phyloP scores from a whole-genome alignment of 2,797 vertebrate species.

The Poeciliopsis presidionis region DNA sequence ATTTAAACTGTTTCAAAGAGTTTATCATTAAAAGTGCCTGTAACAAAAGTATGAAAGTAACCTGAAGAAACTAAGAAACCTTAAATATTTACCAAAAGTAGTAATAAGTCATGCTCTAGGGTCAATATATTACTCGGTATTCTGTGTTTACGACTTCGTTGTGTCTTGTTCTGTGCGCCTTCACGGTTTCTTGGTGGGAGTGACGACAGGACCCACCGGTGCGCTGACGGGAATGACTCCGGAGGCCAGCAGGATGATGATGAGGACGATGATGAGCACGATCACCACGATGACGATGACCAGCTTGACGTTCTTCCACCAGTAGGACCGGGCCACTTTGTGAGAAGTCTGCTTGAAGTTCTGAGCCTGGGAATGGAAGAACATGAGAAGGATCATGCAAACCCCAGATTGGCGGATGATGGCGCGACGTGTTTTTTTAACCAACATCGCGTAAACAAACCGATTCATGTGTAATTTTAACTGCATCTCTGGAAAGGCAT shows the following conservation, averaged over 20 bases:
- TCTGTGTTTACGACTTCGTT: slow-evolving; percentile 28
- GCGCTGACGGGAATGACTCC: slow-evolving; percentile 81
- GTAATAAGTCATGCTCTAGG: slow-evolving; percentile 30
- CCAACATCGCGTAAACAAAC: no score
- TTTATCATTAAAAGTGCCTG: slow-evolving; percentile 24
- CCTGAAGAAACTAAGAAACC: slow-evolving; percentile 19
- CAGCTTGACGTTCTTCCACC: slow-evolving; percentile 95
- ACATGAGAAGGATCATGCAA: no score
- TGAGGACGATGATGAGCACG: slow-evolving; percentile 84
- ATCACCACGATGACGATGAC: slow-evolving; percentile 85
- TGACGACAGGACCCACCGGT: slow-evolving; percentile 5
- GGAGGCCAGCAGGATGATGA: slow-evolving; percentile 89
- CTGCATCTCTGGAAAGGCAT: no score
- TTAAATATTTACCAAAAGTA: slow-evolving; percentile 32
- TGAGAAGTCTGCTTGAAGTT: slow-evolving; percentile 92
- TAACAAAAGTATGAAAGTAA: slow-evolving; percentile 23
- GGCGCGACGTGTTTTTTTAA: no score
- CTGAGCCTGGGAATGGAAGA: slow-evolving; percentile 81
- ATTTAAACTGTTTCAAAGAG: neutral
- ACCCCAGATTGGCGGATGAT: neutral
- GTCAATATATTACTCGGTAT: slow-evolving; percentile 37
- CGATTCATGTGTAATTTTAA: no score
- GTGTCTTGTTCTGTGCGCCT: slow-evolving; percentile 2
- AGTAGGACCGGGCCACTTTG: slow-evolving; percentile 90
- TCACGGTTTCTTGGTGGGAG: slow-evolving; percentile 17